Conservation (phyloP, 2,888 invertebrate genomes). For the Bombyx huttoni region DNA sequence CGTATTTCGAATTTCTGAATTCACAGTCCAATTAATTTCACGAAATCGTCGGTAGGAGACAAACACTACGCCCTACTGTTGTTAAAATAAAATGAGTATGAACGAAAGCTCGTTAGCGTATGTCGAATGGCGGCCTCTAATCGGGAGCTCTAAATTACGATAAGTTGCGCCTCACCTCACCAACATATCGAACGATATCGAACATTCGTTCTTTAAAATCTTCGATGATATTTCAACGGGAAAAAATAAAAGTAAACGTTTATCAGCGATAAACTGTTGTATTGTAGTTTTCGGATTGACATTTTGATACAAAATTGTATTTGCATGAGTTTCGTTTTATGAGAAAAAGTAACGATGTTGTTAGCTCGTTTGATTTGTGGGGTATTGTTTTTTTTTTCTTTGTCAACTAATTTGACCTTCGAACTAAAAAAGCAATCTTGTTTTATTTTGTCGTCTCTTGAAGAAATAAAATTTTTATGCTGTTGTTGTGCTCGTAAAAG, state of each 20-base stretch:
- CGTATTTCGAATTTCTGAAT: slow-evolving; percentile 15
- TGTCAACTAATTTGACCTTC: slow-evolving; percentile 19
- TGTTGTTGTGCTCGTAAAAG: slow-evolving; percentile 39
- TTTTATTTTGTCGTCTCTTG: slow-evolving; percentile 31
- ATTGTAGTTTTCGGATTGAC: too few species aligned
- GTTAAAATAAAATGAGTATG: slow-evolving; percentile 56
- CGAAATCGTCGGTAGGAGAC: slow-evolving; percentile 54
- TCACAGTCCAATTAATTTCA: slow-evolving; percentile 58
- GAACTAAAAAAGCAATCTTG: slow-evolving; percentile 24
- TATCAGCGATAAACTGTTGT: too few species aligned
- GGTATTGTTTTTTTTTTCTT: neutral
- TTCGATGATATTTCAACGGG: too few species aligned
- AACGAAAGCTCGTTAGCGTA: slow-evolving; percentile 66
- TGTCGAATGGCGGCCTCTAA: slow-evolving; percentile 58
- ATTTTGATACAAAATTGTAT: too few species aligned
- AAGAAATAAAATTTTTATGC: slow-evolving; percentile 33
- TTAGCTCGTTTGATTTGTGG: too few species aligned
- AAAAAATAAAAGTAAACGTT: too few species aligned
- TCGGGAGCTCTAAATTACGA: slow-evolving; percentile 68
- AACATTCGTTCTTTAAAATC: slow-evolving; percentile 31
- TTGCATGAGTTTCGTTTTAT: too few species aligned
- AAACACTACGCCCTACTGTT: slow-evolving; percentile 57
- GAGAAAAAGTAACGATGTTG: too few species aligned
- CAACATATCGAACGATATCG: slow-evolving; percentile 38
- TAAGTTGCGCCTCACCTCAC: slow-evolving; percentile 56